These are phyloP conservation scores for Hydrozoanthus gracilis DNA, from an alignment of 92 coral and sea anemone species.

Conservation along the genomic window DNA sequence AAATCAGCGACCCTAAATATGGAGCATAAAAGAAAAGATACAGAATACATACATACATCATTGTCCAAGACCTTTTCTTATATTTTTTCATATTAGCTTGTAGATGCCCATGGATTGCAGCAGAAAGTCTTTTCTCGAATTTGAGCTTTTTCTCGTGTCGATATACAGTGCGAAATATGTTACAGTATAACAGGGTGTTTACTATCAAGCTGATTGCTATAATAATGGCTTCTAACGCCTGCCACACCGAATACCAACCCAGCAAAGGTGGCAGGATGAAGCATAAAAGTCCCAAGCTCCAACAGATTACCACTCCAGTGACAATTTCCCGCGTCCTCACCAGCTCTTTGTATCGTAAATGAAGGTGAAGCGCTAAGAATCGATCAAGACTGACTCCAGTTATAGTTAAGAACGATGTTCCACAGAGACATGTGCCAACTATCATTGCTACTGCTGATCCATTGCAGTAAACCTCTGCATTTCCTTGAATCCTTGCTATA, in stretches of 20 bases:
- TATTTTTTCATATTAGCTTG: conserved; percentile 22
- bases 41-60: background rate
- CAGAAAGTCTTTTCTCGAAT: conserved; percentile 8
- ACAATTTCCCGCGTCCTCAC: background rate
- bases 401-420: conserved; percentile 24
- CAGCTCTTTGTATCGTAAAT: conserved; percentile 15
- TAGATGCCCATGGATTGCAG: conserved; percentile 10
- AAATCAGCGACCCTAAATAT: conserved; percentile 16
- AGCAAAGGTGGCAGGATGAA: conserved; percentile 19
- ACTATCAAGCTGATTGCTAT: conserved; percentile 3
- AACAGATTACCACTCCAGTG: conserved; percentile 3
- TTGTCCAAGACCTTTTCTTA: conserved; percentile 12
- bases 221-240: background rate
- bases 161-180: conserved; percentile 23
- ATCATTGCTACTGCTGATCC: conserved; percentile 18
- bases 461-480: conserved; percentile 16
- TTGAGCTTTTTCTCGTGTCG: conserved; percentile 25
- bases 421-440: conserved; percentile 20
- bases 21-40: conserved; percentile 24
- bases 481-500: conserved; percentile 28
- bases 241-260: conserved; percentile 29
- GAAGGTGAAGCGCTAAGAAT: conserved; percentile 28
- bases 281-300: conserved; percentile 7
- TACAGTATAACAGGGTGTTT: conserved; percentile 8
- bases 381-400: conserved; percentile 26